Conservation (phyloP, 2,113 vertebrate genomes). For the Eleginops maclovinus region DNA sequence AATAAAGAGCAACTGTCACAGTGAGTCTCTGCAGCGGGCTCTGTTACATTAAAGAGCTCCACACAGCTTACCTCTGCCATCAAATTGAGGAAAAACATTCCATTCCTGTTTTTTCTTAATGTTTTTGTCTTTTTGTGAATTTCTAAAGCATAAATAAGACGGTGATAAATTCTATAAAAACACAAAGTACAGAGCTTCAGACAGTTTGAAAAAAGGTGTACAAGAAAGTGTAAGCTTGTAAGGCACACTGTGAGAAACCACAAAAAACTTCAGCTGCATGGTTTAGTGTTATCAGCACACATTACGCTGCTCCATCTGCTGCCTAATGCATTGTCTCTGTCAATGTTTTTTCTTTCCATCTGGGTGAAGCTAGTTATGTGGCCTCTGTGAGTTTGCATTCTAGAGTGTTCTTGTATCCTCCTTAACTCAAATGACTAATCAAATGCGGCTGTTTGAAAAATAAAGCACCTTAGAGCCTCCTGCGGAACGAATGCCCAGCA, state of each 20-base stretch:
- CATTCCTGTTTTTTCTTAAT: slow-evolving; percentile 14
- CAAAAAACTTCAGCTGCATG: slow-evolving; percentile 39
- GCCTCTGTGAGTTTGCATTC: slow-evolving; percentile 27
- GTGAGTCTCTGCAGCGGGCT: slow-evolving; percentile 57
- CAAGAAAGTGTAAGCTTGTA: slow-evolving; percentile 46
- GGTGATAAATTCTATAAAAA: slow-evolving; percentile 52
- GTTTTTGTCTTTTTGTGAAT: slow-evolving; percentile 32
- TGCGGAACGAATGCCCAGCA: background rate
- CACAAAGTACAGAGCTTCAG: slow-evolving; percentile 46
- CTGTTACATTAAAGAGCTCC: slow-evolving; percentile 65
- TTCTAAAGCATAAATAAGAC: slow-evolving; percentile 34
- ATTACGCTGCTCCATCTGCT: slow-evolving; percentile 49
- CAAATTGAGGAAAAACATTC: slow-evolving; percentile 59
- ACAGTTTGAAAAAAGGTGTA: slow-evolving; percentile 40
- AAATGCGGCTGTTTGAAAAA: background rate
- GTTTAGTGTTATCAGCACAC: slow-evolving; percentile 53
- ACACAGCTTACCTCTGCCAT: slow-evolving; percentile 60
- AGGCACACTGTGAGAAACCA: slow-evolving; percentile 27
- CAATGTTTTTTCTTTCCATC: slow-evolving; percentile 1
- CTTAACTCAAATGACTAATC: slow-evolving; percentile 26
- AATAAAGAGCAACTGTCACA: slow-evolving; percentile 81
- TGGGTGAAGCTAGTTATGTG: slow-evolving; percentile 12
- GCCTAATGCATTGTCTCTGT: slow-evolving; percentile 44
- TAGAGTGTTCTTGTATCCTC: slow-evolving; percentile 14
- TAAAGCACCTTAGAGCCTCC: background rate